A percentile compares a stretch with the other conserved stretches of the same genome.
Evolutionary conservation across 2,797 vertebrate genomes (phyloP).

Genomic region (Sebastes wilsoni): DNA sequence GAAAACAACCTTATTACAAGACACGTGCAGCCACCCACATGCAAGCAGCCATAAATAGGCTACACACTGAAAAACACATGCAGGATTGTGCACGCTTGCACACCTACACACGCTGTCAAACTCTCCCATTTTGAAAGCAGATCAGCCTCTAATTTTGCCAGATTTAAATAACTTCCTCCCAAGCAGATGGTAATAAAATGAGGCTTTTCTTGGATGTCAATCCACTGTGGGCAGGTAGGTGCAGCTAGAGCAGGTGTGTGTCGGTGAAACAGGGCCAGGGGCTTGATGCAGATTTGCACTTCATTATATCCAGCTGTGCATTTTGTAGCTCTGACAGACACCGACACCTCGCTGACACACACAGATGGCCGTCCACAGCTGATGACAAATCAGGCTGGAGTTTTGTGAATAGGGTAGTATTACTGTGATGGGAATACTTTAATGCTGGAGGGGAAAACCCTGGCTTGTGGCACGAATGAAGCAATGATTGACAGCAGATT

Average conservation of each 20-base stretch:
- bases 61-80: background rate
- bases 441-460: background rate
- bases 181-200: slow-evolving; percentile 69
- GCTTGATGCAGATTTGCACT: slow-evolving; percentile 52
- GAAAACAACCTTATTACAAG: slow-evolving; percentile 39
- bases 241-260: slow-evolving; percentile 66
- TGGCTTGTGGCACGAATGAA: background rate
- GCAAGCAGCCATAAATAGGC: background rate
- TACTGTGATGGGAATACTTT: slow-evolving; percentile 29
- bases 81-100: slow-evolving; percentile 3
- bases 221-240: slow-evolving; percentile 46
- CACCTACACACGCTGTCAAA: slow-evolving; percentile 37
- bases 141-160: slow-evolving; percentile 41
- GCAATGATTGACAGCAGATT: background rate
- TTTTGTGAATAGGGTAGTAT: slow-evolving; percentile 7
- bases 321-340: slow-evolving; percentile 35
- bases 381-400: slow-evolving; percentile 41
- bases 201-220: slow-evolving; percentile 23
- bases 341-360: slow-evolving; percentile 21
- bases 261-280: slow-evolving; percentile 41
- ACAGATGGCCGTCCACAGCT: slow-evolving; percentile 41
- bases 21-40: slow-evolving; percentile 30
- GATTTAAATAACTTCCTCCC: slow-evolving; percentile 46
- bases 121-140: slow-evolving; percentile 29
- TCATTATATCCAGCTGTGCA: slow-evolving; percentile 68